A percentile compares a stretch with the other conserved stretches of the same genome.
phyloP scores from a whole-genome alignment of 2,888 invertebrate species.

The Agrotis puta region DNA sequence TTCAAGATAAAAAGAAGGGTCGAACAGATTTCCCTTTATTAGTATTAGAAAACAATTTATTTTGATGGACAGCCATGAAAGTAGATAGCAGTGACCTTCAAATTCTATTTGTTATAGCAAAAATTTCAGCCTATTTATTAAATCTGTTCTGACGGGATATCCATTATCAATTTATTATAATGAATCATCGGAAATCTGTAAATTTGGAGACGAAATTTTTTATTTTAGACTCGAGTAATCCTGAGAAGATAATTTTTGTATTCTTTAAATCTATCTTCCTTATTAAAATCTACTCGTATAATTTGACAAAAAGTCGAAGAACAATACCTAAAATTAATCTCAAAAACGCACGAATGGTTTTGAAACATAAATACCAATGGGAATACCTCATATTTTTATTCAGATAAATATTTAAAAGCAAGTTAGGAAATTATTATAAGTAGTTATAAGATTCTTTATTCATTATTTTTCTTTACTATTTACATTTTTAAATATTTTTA shows the following conservation, averaged over 20 bases:
- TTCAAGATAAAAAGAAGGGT: constrained; percentile 37
- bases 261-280: no score
- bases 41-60: constrained; percentile 48
- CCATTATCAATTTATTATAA: neutral
- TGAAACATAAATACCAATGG: neutral
- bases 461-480: no score
- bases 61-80: constrained; percentile 27
- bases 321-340: no score
- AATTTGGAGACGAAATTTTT: neutral
- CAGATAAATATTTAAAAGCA: no score
- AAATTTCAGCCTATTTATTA: neutral
- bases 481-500: no score
- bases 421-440: no score
- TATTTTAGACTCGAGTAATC: neutral
- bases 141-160: neutral
- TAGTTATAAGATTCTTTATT: no score
- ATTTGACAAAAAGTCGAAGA: no score
- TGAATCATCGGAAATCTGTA: neutral
- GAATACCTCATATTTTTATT: neutral
- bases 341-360: neutral
- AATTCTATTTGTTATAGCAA: constrained; percentile 13
- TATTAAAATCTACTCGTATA: no score
- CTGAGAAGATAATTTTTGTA: no score
- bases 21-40: constrained; percentile 32
- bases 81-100: constrained; percentile 19